A percentile compares a stretch with the other conserved stretches of the same genome.
Evolutionary conservation across 2,797 vertebrate genomes (phyloP).

Genomic region (Erethizon dorsatum): DNA sequence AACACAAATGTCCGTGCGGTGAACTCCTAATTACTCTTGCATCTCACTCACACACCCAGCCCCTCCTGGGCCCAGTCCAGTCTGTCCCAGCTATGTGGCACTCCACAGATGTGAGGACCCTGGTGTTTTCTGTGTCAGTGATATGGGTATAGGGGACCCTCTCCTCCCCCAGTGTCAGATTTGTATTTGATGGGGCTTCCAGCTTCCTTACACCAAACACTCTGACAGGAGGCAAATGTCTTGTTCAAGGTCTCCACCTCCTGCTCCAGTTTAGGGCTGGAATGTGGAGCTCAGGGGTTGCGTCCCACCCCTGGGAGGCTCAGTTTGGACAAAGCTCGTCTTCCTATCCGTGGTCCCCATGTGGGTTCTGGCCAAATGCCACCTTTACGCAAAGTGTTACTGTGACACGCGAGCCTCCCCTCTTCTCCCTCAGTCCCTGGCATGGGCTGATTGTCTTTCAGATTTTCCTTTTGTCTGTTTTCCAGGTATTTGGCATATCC

Average conservation of each 20-base stretch:
- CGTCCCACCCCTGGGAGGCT: neutral
- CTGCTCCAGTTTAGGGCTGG: neutral
- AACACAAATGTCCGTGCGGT: neutral
- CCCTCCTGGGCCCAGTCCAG: neutral
- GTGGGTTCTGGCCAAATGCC: slow-evolving; percentile 77
- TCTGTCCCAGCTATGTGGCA: neutral
- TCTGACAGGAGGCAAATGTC: neutral
- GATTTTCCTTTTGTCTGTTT: slow-evolving; percentile 80
- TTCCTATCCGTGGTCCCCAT: slow-evolving; percentile 63
- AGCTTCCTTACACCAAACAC: neutral
- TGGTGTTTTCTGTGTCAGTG: neutral
- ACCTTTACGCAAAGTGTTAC: slow-evolving; percentile 74
- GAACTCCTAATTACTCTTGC: neutral
- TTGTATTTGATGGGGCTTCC: neutral
- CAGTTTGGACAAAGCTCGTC: slow-evolving; percentile 72
- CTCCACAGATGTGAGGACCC: neutral
- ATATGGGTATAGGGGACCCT: fast-evolving
- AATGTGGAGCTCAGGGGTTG: neutral
- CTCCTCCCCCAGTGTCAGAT: fast-evolving
- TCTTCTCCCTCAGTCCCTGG: neutral
- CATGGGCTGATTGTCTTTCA: slow-evolving; percentile 86
- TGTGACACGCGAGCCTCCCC: slow-evolving; percentile 79
- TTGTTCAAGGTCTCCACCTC: neutral
- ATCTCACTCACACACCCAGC: fast-evolving
- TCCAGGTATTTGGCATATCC: slow-evolving; percentile 81